Percentiles rank a stretch among this genome's conserved stretches.
Conservation (phyloP, 2,797 vertebrate genomes). For the Clangula hyemalis region DNA sequence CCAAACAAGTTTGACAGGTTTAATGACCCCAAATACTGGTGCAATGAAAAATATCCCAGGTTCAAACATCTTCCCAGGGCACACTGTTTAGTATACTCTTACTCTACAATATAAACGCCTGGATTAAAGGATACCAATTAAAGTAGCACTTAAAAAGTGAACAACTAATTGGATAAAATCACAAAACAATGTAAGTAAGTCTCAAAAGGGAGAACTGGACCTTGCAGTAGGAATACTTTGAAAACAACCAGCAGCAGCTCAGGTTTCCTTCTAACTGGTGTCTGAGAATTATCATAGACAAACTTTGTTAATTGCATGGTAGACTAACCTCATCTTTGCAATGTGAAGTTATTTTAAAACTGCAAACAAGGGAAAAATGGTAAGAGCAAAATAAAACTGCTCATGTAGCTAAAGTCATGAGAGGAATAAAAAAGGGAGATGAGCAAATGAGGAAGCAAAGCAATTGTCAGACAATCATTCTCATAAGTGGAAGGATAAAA, state of each 20-base stretch:
- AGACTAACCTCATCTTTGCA: background rate
- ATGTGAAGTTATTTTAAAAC: background rate
- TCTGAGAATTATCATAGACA: background rate
- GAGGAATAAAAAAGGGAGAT: background rate
- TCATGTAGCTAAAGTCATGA: background rate
- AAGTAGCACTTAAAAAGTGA: background rate
- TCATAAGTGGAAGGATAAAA: background rate
- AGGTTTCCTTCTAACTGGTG: background rate
- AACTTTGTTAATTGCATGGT: background rate
- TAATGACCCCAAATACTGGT: conserved; percentile 11
- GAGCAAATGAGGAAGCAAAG: background rate
- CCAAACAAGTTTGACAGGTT: conserved; percentile 44
- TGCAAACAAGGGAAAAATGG: background rate
- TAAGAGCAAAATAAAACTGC: background rate
- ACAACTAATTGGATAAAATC: background rate
- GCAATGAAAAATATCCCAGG: background rate
- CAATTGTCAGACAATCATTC: background rate
- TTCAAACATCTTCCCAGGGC: background rate
- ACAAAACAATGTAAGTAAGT: background rate
- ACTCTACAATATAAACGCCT: background rate
- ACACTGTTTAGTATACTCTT: background rate
- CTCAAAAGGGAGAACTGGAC: background rate
- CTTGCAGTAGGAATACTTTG: background rate
- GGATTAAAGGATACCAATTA: background rate
- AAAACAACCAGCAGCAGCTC: background rate